Evolutionary conservation across 1,140 invertebrate species (phyloP).

Genomic region (Acarapis woodi): DNA sequence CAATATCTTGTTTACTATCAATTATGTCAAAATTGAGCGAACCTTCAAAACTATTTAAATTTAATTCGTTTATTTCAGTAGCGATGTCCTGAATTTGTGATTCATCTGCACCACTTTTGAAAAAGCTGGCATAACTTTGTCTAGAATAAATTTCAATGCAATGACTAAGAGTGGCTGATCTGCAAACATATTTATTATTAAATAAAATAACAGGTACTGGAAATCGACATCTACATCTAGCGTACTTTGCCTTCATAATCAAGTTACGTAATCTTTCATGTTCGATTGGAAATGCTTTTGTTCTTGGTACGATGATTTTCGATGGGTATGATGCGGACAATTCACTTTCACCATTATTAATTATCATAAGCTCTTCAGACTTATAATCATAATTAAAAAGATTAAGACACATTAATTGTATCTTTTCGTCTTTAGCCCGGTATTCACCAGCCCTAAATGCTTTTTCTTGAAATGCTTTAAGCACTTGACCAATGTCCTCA

Average conservation of each 20-base stretch:
- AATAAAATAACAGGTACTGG: conserved; percentile 46
- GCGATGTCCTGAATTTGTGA: background rate
- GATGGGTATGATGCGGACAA: conserved; percentile 42
- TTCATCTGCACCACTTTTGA: conserved; percentile 16
- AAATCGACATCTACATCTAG: conserved; percentile 40
- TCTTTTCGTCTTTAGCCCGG: no score
- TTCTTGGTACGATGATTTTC: conserved; percentile 33
- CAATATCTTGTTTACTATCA: conserved; percentile 24
- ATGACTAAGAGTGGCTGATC: conserved; percentile 32
- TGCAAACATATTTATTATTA: conserved; percentile 27
- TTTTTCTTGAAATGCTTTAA: no score
- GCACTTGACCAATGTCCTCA: no score
- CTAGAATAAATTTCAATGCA: conserved; percentile 42
- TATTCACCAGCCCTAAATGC: no score
- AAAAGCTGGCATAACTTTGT: conserved; percentile 24
- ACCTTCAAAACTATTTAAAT: no score
- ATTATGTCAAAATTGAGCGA: no score
- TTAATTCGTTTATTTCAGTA: no score
- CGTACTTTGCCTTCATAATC: conserved; percentile 28
- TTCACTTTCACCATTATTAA: conserved; percentile 34
- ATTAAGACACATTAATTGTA: conserved; percentile 27
- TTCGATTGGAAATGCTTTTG: conserved; percentile 19
- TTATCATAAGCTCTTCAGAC: conserved; percentile 17
- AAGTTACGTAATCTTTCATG: conserved; percentile 26
- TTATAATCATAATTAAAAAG: conserved; percentile 30